Conservation (phyloP, 1,140 invertebrate genomes). For the Lineus longissimus region DNA sequence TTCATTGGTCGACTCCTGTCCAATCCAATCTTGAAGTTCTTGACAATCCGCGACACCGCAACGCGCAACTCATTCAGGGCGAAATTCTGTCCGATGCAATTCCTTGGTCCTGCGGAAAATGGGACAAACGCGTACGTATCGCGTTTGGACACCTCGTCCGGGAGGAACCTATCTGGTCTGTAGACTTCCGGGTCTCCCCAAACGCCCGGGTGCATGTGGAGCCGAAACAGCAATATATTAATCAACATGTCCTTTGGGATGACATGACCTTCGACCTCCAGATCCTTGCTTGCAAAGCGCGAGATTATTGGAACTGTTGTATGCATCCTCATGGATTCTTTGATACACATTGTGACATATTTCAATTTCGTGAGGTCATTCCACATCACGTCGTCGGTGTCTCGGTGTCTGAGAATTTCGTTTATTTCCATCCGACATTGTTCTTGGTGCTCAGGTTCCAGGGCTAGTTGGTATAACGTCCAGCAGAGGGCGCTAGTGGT, state of each 20-base stretch:
- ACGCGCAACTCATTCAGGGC: constrained; percentile 13
- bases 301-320: constrained; percentile 65
- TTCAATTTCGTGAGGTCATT: constrained; percentile 37
- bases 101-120: constrained; percentile 39
- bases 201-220: constrained; percentile 26
- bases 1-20: no score
- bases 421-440: constrained; percentile 79
- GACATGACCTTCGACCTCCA: constrained; percentile 36
- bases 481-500: constrained; percentile 62
- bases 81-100: constrained; percentile 10
- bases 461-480: constrained; percentile 72
- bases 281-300: constrained; percentile 66
- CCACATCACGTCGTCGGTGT: constrained; percentile 22
- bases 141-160: constrained; percentile 23
- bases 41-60: constrained; percentile 2
- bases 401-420: constrained; percentile 62
- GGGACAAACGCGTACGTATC: constrained; percentile 36
- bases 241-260: constrained; percentile 25
- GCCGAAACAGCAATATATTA: constrained; percentile 14
- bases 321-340: constrained; percentile 50
- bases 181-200: constrained; percentile 28
- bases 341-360: constrained; percentile 50
- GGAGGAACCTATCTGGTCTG: constrained; percentile 30
- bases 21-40: constrained; percentile 9
- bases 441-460: constrained; percentile 71